Conservation (phyloP, 2,797 vertebrate species). For the Cossypha polioptera region DNA sequence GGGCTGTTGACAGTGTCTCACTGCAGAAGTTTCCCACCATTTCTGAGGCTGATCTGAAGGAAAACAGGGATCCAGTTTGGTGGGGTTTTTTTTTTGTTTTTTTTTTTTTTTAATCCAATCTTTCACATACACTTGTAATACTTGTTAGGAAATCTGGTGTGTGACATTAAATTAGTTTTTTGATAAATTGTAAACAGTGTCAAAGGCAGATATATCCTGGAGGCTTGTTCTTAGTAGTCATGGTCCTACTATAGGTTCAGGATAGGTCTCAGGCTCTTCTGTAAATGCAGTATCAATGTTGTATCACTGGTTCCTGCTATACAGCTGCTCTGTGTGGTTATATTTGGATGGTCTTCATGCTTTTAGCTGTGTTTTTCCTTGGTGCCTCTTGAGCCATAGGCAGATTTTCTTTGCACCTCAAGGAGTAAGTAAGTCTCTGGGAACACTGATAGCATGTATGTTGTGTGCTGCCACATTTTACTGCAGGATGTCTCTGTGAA, state of each 20-base stretch:
- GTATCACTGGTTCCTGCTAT: neutral
- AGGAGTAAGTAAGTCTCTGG: neutral
- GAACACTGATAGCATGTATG: accelerated
- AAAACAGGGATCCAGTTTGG: neutral
- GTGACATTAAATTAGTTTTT: neutral
- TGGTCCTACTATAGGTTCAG: neutral
- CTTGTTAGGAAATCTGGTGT: neutral
- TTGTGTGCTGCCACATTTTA: accelerated
- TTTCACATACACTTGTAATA: neutral
- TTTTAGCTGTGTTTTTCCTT: neutral
- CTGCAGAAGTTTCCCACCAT: neutral
- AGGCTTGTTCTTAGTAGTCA: neutral
- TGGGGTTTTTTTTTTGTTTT: too few species aligned
- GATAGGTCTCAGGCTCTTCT: neutral
- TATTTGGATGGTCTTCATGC: neutral
- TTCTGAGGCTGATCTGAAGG: neutral
- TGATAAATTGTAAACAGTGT: neutral
- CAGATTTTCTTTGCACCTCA: neutral
- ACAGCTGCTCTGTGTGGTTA: neutral
- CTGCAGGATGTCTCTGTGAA: neutral
- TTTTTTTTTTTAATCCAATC: neutral
- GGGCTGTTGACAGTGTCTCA: neutral
- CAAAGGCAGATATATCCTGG: neutral
- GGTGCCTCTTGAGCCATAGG: neutral
- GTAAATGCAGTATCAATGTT: neutral